Conservation (phyloP, 2,113 vertebrate species). For the Sinocyclocheilus rhinocerous region DNA sequence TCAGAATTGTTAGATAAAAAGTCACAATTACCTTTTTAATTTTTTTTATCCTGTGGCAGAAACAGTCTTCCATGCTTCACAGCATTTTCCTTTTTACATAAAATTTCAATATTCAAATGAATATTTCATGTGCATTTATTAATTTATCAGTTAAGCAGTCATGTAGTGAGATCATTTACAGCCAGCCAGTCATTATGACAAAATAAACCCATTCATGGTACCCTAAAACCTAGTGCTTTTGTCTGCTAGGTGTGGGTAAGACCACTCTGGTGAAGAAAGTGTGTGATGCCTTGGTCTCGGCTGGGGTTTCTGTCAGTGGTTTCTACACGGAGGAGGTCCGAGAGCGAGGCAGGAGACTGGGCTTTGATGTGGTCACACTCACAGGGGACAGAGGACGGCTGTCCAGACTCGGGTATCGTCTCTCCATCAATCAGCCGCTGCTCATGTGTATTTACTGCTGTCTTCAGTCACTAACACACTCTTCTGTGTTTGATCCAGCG, state of each 20-base stretch:
- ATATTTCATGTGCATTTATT: background rate
- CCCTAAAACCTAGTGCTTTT: background rate
- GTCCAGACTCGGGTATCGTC: conserved; percentile 85
- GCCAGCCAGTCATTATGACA: background rate
- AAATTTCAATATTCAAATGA: too few relatives aligned
- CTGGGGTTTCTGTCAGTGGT: conserved; percentile 80
- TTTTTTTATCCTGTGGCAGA: too few relatives aligned
- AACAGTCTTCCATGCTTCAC: too few relatives aligned
- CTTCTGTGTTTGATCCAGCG: conserved; percentile 61
- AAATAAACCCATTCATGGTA: background rate
- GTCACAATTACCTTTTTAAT: too few relatives aligned
- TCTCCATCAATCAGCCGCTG: conserved; percentile 23
- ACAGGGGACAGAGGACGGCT: conserved; percentile 83
- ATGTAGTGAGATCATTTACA: too few relatives aligned
- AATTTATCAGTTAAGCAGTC: background rate
- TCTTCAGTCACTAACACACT: conserved; percentile 38
- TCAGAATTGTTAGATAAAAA: too few relatives aligned
- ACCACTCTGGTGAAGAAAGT: conserved; percentile 92
- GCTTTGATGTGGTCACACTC: conserved; percentile 95
- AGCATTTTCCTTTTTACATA: too few relatives aligned
- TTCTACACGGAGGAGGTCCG: conserved; percentile 97
- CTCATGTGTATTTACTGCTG: conserved; percentile 33
- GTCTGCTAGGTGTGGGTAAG: conserved; percentile 89
- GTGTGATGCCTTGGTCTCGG: conserved; percentile 78
- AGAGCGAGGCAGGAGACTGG: conserved; percentile 84